phyloP scores from a whole-genome alignment of 2,797 vertebrate genomes.

The Psittacula echo region DNA sequence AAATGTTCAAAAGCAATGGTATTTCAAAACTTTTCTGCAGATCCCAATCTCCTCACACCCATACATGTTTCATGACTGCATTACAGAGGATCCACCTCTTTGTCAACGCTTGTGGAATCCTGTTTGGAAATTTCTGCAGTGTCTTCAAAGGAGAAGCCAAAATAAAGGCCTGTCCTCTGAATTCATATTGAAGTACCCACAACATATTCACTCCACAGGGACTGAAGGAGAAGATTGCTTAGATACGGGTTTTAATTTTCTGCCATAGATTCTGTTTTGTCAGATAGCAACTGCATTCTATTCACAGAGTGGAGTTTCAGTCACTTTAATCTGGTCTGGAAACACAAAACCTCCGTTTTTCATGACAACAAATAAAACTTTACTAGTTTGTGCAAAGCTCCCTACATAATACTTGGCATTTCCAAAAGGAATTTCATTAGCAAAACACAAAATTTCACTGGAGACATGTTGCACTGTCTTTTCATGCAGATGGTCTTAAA shows the following conservation, averaged over 20 bases:
- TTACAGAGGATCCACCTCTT: neutral
- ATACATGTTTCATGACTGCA: neutral
- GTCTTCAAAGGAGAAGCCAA: neutral
- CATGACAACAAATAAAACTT: neutral
- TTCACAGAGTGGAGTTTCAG: neutral
- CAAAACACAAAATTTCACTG: neutral
- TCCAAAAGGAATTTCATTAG: neutral
- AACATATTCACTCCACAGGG: neutral
- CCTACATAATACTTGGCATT: neutral
- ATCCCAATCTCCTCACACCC: neutral
- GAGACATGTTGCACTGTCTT: neutral
- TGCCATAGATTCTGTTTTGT: neutral
- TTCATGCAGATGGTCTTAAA: neutral
- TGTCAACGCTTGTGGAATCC: neutral
- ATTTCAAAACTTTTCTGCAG: neutral
- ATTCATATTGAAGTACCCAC: neutral
- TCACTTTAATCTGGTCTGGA: neutral
- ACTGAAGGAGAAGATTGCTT: neutral
- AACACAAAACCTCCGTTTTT: neutral
- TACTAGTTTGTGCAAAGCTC: neutral
- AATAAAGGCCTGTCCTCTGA: neutral
- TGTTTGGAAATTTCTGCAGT: neutral
- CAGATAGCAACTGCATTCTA: neutral
- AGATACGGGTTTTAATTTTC: neutral
- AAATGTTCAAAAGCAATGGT: neutral